These are phyloP conservation scores for Dryoscopus gambensis DNA, from an alignment of 2,113 vertebrate genomes.

Conservation along the genomic window DNA sequence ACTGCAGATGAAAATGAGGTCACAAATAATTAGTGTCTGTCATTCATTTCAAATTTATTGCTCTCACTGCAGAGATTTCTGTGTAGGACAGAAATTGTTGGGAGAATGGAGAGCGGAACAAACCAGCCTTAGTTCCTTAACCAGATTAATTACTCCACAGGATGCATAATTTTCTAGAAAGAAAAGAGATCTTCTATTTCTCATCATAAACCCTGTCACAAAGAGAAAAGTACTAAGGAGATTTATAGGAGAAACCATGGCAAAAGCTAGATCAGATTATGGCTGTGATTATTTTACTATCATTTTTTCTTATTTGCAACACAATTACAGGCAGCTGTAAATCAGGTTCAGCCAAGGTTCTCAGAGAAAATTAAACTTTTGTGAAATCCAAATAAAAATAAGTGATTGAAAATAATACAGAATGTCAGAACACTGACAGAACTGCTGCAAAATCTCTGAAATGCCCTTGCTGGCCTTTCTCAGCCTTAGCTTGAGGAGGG, in stretches of 20 bases:
- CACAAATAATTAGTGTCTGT: constrained; percentile 46
- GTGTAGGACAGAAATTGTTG: background rate
- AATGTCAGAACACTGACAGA: background rate
- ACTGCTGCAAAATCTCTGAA: background rate
- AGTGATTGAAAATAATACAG: background rate
- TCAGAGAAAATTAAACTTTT: background rate
- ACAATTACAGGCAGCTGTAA: background rate
- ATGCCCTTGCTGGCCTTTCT: background rate
- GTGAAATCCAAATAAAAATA: background rate
- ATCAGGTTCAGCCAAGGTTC: background rate
- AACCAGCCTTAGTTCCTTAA: background rate
- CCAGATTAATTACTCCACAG: constrained; percentile 32
- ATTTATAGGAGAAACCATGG: background rate
- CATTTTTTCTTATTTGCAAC: background rate
- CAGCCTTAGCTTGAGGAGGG: background rate
- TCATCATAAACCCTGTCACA: constrained; percentile 15
- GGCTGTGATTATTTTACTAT: background rate
- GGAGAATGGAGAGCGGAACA: background rate
- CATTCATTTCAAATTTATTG: constrained; percentile 15
- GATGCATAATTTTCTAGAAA: constrained; percentile 30
- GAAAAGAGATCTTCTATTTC: constrained; percentile 1
- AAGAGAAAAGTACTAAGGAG: background rate
- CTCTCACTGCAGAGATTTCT: constrained; percentile 29
- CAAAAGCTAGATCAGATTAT: background rate
- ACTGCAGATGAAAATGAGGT: constrained; percentile 36